These are phyloP conservation scores for Erinaceus europaeus DNA, from an alignment of 2,113 vertebrate species.

Conservation along the genomic window DNA sequence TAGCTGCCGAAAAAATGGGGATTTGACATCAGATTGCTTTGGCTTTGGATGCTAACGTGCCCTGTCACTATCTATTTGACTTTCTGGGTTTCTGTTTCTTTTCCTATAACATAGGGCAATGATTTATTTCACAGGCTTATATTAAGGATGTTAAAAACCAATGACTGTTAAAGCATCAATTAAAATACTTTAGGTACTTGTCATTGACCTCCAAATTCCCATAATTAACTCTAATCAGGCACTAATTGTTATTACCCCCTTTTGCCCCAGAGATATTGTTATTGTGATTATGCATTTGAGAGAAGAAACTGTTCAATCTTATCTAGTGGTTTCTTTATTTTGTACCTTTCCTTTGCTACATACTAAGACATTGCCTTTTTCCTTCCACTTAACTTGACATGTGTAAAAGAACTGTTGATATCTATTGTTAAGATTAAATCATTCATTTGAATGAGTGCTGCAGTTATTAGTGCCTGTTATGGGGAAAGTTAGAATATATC, in stretches of 20 bases:
- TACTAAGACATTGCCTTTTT: conserved; percentile 37
- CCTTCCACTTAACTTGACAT: conserved; percentile 29
- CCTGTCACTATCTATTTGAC: not conserved
- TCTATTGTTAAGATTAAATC: conserved; percentile 31
- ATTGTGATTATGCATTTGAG: conserved; percentile 39
- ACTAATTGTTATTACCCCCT: not conserved
- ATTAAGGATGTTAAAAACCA: too few relatives aligned
- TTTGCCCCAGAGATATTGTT: conserved; percentile 5
- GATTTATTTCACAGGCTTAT: not conserved
- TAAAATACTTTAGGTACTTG: not conserved
- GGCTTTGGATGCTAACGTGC: not conserved
- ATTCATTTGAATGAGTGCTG: conserved; percentile 51
- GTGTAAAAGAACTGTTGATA: conserved; percentile 43
- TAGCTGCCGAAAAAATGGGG: not conserved
- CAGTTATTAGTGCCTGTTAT: conserved; percentile 16
- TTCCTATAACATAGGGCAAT: not conserved
- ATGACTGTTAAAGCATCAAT: not conserved
- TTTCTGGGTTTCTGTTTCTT: not conserved
- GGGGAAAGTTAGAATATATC: conserved; percentile 47
- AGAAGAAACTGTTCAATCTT: conserved; percentile 7
- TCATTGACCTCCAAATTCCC: not conserved
- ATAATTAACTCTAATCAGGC: not conserved
- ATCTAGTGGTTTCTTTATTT: conserved; percentile 6
- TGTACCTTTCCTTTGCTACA: conserved; percentile 26
- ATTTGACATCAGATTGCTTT: not conserved